Percentiles rank a stretch among this genome's conserved stretches.
These are phyloP conservation scores for Dasypolia templi DNA, from an alignment of 2,888 invertebrate species.

Conservation along the genomic window DNA sequence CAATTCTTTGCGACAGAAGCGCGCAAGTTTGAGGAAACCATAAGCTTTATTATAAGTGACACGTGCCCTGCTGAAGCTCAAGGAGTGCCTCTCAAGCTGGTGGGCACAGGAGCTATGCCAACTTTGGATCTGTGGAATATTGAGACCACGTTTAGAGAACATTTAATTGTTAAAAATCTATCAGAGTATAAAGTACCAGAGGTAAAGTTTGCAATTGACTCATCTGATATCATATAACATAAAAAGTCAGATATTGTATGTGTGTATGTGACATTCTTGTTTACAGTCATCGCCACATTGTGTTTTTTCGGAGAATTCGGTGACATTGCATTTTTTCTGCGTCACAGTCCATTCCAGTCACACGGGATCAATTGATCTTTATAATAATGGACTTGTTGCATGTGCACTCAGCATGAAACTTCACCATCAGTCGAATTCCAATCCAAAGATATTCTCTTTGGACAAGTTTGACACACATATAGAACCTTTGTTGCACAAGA, in stretches of 20 bases:
- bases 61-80: slow-evolving; percentile 87
- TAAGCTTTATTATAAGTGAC: slow-evolving; percentile 85
- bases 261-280: slow-evolving; percentile 12
- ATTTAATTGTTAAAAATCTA: slow-evolving; percentile 89
- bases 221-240: not conserved
- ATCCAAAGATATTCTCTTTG: slow-evolving; percentile 80
- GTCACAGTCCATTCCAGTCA: slow-evolving; percentile 82
- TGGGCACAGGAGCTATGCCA: slow-evolving; percentile 90
- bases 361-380: slow-evolving; percentile 81
- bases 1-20: slow-evolving; percentile 82
- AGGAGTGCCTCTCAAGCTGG: slow-evolving; percentile 86
- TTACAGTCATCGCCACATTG: slow-evolving; percentile 86
- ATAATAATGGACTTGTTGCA: slow-evolving; percentile 86
- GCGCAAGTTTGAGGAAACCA: slow-evolving; percentile 83
- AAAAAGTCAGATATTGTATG: not conserved
- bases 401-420: slow-evolving; percentile 82
- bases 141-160: slow-evolving; percentile 91
- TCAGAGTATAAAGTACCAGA: slow-evolving; percentile 88
- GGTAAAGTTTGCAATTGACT: slow-evolving; percentile 68
- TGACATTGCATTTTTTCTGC: slow-evolving; percentile 84
- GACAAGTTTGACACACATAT: slow-evolving; percentile 85
- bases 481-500: slow-evolving; percentile 85
- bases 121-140: slow-evolving; percentile 90
- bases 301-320: slow-evolving; percentile 86
- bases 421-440: slow-evolving; percentile 81